These are phyloP conservation scores for Notechis scutatus DNA, from an alignment of 2,113 vertebrate genomes.

Conservation along the genomic window DNA sequence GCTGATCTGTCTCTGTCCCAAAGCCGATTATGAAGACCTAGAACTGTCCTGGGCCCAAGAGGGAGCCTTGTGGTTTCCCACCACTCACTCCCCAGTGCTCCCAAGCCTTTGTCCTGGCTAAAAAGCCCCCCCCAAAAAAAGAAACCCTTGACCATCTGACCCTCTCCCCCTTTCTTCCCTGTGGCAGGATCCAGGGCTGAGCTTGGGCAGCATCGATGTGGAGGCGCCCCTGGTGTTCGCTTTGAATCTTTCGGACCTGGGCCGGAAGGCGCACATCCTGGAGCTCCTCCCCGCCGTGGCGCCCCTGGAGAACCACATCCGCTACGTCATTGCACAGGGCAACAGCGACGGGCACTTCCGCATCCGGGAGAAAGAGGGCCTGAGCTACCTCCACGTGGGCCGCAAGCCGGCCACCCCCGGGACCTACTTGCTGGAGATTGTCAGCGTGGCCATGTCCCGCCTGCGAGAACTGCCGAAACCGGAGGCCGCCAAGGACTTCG, in stretches of 20 bases:
- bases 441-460: slow-evolving; percentile 79
- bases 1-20: no score
- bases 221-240: slow-evolving; percentile 79
- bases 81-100: neutral
- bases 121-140: neutral
- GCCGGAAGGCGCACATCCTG: slow-evolving; percentile 81
- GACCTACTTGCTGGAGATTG: slow-evolving; percentile 82
- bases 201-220: slow-evolving; percentile 84
- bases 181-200: slow-evolving; percentile 63
- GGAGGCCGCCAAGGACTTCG: slow-evolving; percentile 77
- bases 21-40: no score
- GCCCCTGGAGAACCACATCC: slow-evolving; percentile 77
- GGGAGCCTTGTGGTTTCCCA: no score
- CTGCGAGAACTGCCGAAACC: slow-evolving; percentile 75
- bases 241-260: slow-evolving; percentile 76
- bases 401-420: slow-evolving; percentile 71
- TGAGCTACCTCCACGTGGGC: slow-evolving; percentile 81
- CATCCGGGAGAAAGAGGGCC: slow-evolving; percentile 79
- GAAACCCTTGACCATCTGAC: no score
- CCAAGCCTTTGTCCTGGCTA: neutral
- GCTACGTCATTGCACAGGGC: slow-evolving; percentile 81
- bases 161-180: neutral
- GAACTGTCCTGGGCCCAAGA: no score
- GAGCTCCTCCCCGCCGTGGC: slow-evolving; percentile 84
- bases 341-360: slow-evolving; percentile 80